A percentile compares a stretch with the other conserved stretches of the same genome.
Evolutionary conservation across 2,113 vertebrate species (phyloP).

Genomic region (Myiopsitta monachus): DNA sequence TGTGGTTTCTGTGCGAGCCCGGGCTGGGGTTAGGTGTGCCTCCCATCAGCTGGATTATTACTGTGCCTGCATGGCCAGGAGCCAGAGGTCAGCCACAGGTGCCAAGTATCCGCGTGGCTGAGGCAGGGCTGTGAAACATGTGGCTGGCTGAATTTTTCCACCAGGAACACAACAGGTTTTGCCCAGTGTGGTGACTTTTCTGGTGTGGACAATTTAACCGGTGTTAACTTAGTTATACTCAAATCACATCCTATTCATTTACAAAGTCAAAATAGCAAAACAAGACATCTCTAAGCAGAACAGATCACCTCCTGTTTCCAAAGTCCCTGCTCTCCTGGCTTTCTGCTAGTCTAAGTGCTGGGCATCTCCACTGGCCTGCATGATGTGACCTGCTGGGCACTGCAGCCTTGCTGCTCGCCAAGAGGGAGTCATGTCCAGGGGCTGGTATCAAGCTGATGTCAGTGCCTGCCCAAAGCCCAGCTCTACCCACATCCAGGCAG

Average conservation of each 20-base stretch:
- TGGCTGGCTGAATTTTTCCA: neutral
- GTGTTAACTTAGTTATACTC: neutral
- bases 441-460: neutral
- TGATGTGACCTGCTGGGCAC: neutral
- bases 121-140: neutral
- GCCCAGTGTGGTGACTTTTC: neutral
- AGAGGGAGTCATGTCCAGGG: neutral
- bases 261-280: neutral
- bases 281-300: neutral
- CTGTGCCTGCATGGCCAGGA: rapidly evolving
- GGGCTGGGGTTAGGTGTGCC: neutral
- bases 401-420: neutral
- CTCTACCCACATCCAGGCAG: neutral
- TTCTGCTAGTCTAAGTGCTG: neutral
- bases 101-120: neutral
- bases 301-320: neutral
- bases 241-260: neutral
- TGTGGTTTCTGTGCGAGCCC: neutral
- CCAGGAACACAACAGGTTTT: neutral
- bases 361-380: neutral
- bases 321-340: neutral
- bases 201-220: neutral
- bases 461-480: neutral
- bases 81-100: neutral
- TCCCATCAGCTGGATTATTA: neutral